Conservation (phyloP, 1,140 invertebrate species). For the Penaeus chinensis region DNA sequence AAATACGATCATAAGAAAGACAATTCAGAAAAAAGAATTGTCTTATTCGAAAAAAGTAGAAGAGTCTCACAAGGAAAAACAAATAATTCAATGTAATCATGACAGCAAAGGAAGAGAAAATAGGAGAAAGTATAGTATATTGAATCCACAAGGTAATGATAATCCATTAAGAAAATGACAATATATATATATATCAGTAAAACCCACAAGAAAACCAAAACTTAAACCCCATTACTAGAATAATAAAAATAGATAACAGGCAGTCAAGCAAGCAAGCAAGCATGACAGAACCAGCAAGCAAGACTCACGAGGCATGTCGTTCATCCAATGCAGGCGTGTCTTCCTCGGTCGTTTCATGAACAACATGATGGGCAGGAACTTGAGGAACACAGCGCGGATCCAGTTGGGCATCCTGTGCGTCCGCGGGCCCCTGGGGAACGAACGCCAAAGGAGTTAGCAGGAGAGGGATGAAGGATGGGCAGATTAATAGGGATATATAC, state of each 20-base stretch:
- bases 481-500: no score
- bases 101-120: no score
- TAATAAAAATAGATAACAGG: neutral
- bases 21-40: no score
- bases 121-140: no score
- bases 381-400: slow-evolving; percentile 93
- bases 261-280: neutral
- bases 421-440: slow-evolving; percentile 77
- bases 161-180: no score
- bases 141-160: no score
- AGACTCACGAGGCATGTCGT: slow-evolving; percentile 83
- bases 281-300: neutral
- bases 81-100: no score
- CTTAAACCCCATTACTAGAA: neutral
- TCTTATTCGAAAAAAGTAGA: no score
- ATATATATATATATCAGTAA: no score
- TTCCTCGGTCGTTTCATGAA: slow-evolving; percentile 93
- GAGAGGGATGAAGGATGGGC: neutral
- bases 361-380: slow-evolving; percentile 76
- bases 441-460: no score
- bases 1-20: no score
- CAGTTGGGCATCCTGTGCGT: slow-evolving; percentile 92
- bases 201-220: neutral
- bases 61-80: no score
- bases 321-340: slow-evolving; percentile 93